A percentile compares a stretch with the other conserved stretches of the same genome.
Conservation (phyloP, 2,113 vertebrate species). For the Corythaixoides concolor region DNA sequence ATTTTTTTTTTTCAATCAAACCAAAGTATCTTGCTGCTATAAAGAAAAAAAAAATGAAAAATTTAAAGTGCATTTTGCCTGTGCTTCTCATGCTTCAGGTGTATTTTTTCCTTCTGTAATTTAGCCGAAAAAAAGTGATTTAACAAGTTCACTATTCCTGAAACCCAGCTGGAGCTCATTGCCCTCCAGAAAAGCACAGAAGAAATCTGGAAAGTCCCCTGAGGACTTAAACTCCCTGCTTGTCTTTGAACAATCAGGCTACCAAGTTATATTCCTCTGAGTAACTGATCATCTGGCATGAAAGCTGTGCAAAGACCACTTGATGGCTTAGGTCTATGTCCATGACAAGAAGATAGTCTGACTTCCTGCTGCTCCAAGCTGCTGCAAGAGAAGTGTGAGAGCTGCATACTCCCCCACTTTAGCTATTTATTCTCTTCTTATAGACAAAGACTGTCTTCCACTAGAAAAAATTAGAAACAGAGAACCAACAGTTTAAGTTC, state of each 20-base stretch:
- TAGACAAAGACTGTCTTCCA: not conserved
- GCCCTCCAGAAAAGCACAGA: not conserved
- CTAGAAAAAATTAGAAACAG: not conserved
- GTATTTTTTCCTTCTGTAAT: not conserved
- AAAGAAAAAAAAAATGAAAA: not conserved
- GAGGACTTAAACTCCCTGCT: not conserved
- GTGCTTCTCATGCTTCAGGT: not conserved
- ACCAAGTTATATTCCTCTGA: not conserved
- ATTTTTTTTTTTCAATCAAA: not conserved
- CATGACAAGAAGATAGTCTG: not conserved
- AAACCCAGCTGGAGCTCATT: not conserved
- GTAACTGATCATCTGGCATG: not conserved
- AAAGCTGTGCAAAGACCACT: not conserved
- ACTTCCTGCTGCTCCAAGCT: not conserved
- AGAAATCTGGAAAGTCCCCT: not conserved
- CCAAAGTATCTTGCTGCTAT: not conserved
- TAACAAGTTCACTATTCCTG: not conserved
- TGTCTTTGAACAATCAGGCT: not conserved
- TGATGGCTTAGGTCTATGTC: not conserved
- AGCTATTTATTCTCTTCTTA: not conserved
- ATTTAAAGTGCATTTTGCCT: not conserved
- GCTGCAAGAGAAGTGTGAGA: not conserved
- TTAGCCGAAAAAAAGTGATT: not conserved
- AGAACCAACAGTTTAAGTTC: not conserved
- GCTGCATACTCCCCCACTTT: not conserved